Evolutionary conservation across 2,888 invertebrate genomes (phyloP).

Genomic region (Drosophila mercatorum): DNA sequence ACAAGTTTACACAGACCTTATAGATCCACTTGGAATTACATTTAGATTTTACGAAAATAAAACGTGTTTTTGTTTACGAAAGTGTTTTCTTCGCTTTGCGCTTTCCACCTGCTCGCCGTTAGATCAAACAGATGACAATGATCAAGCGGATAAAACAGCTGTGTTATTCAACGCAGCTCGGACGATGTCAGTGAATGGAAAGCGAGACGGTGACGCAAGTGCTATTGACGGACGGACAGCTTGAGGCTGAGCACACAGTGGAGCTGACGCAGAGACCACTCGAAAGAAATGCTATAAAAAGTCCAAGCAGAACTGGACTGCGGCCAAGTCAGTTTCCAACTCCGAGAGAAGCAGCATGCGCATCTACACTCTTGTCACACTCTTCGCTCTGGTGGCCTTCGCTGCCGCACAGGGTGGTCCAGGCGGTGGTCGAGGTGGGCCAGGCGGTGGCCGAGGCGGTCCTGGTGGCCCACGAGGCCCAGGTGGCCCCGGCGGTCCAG

Average conservation of each 20-base stretch:
- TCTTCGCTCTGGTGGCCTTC: constrained; percentile 38
- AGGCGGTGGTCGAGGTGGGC: constrained; percentile 8
- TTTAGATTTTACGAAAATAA: not conserved
- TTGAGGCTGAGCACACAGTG: constrained; percentile 42
- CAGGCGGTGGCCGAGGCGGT: not conserved
- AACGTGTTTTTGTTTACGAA: not conserved
- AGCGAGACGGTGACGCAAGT: constrained; percentile 4
- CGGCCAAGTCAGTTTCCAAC: constrained; percentile 26
- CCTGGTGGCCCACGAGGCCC: constrained; percentile 10
- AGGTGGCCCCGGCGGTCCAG: constrained; percentile 4
- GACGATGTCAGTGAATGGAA: not conserved
- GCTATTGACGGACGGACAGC: not conserved
- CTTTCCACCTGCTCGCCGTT: not conserved
- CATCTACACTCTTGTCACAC: constrained; percentile 33
- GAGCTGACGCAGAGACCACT: not conserved
- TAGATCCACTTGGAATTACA: not conserved
- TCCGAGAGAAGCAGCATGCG: constrained; percentile 46
- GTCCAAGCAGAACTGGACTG: not conserved
- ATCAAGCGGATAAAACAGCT: constrained; percentile 8
- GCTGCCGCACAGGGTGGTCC: constrained; percentile 24
- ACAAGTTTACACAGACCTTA: too few species aligned
- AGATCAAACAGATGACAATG: constrained; percentile 4
- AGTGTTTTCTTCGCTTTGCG: not conserved
- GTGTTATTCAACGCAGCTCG: not conserved
- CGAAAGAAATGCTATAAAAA: constrained; percentile 38